A percentile compares a stretch with the other conserved stretches of the same genome.
Evolutionary conservation across 2,797 vertebrate species (phyloP).

Genomic region (Trachops cirrhosus): DNA sequence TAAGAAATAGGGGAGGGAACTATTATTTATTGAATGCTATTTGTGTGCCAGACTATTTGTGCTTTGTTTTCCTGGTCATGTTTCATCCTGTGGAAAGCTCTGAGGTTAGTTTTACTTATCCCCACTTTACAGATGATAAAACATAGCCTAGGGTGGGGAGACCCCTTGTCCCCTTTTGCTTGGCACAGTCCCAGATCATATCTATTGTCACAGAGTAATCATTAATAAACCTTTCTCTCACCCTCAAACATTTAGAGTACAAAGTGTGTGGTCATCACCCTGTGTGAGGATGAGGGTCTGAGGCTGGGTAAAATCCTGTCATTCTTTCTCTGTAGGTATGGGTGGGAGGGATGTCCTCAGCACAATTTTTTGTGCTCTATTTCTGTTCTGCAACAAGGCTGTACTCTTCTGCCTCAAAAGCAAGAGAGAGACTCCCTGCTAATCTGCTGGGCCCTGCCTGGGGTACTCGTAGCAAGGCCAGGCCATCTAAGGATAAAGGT

Average conservation of each 20-base stretch:
- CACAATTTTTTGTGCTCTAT: background rate
- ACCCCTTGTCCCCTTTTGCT: background rate
- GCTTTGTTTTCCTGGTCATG: background rate
- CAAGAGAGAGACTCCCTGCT: background rate
- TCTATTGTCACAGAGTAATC: background rate
- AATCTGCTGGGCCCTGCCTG: background rate
- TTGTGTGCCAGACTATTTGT: background rate
- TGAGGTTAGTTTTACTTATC: background rate
- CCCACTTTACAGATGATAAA: background rate
- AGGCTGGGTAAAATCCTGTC: background rate
- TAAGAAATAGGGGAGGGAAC: background rate
- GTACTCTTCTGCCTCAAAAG: background rate
- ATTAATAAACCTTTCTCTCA: background rate
- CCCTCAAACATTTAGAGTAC: background rate
- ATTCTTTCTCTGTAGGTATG: background rate
- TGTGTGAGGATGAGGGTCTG: background rate
- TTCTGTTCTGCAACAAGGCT: background rate
- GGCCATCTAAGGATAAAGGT: background rate
- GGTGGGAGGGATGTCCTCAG: background rate
- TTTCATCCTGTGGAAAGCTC: background rate
- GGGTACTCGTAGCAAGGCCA: background rate
- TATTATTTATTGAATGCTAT: background rate
- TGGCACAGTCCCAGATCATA: background rate
- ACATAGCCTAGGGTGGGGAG: background rate
- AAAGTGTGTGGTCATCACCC: background rate